Evolutionary conservation across 2,113 vertebrate genomes (phyloP), one percentile per base, ranked within the genome.

Genomic region (Baryphthengus martii): DNA sequence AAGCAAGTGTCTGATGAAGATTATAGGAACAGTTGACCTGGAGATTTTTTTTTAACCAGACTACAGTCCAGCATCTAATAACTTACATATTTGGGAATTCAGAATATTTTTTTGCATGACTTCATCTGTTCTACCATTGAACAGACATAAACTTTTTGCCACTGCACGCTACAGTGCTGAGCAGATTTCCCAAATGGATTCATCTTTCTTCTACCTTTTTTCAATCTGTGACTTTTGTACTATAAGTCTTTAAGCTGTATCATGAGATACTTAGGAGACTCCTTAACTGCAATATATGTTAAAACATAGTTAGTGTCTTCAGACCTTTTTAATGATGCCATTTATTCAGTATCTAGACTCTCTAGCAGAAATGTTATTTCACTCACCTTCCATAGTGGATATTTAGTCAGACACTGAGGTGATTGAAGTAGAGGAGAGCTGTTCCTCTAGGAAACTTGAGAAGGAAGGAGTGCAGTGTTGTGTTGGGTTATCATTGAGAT

Each of bases 331-430:
- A 79, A 47, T 0, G 2, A 17, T 62, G 20, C 23, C 4, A 62
- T 58, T 84, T 84, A 17, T 89, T 58, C 1, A 2, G 3, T 67
- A 28, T 83, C 16, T 71, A 42, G 42, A 47, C 33, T 68, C 82
- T 2, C 8, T 35, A 68, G 50, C 10, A 59, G 55, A 73, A 73
- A 55, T 19, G 4, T 66, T 74, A 20, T 13, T 85, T 55, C 16
- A 4, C 8, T 73, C 0, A 0, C 10, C 21, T 87, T 72, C 39
- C 3, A 3, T 55, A 11, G 31, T 16, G 39, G n/a, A 13, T 37
- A 12, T 63, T 72, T 37, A 73, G 21, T 35, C 39, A 88, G 68
- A 55, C 28, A 28, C 10, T 10, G 55, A 56, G 13, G 26, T n/a
- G 40, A 8, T 21, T 79, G 62, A 52, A 18, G 11, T 26, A 49